These are phyloP conservation scores for Erpobdella octoculata DNA, from an alignment of 2,888 invertebrate species.

Conservation along the genomic window DNA sequence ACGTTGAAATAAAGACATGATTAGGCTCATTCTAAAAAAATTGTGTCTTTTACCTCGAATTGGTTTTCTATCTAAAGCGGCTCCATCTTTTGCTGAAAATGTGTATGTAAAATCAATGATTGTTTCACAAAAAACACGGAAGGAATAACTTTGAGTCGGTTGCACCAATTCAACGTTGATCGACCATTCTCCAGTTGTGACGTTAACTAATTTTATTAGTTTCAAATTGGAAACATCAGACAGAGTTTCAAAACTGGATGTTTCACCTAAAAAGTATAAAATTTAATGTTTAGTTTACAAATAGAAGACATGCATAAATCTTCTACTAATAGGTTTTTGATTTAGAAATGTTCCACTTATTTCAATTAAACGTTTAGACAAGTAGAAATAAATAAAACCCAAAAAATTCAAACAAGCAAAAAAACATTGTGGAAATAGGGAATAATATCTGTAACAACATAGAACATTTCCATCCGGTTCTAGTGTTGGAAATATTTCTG, in stretches of 20 bases:
- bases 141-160: neutral
- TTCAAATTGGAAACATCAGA: neutral
- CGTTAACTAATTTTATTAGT: neutral
- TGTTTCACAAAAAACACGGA: neutral
- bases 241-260: neutral
- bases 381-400: too few species aligned
- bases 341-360: too few species aligned
- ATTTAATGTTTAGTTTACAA: neutral
- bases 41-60: constrained; percentile 1
- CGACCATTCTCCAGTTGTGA: neutral
- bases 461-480: too few species aligned
- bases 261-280: neutral
- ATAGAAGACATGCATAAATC: neutral
- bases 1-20: neutral
- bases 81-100: neutral
- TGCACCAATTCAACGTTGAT: neutral
- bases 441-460: too few species aligned
- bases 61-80: neutral
- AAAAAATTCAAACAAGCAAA: too few species aligned
- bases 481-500: too few species aligned
- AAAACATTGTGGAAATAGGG: too few species aligned
- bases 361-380: too few species aligned
- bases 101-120: neutral
- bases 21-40: neutral
- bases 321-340: neutral